Conservation (phyloP, 2,113 vertebrate species). For the Nannospalax galili region DNA sequence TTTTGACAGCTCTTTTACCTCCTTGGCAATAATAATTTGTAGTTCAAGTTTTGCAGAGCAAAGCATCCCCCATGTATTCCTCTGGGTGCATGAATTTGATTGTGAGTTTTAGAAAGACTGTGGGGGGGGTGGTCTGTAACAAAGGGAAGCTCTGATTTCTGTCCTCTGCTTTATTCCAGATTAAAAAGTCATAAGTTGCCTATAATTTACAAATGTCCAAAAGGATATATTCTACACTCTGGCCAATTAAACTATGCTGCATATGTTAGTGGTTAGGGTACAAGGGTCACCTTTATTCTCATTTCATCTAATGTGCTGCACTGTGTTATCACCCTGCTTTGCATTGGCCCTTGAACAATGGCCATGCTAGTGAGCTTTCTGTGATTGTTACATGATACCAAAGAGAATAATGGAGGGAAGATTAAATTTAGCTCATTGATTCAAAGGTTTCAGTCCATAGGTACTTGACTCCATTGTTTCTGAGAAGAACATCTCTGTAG, state of each 20-base stretch:
- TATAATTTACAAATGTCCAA: neutral
- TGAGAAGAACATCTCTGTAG: neutral
- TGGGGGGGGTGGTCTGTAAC: too few species aligned
- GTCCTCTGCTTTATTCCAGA: neutral
- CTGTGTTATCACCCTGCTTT: too few species aligned
- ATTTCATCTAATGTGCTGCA: neutral
- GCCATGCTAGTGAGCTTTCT: too few species aligned
- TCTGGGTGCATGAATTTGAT: neutral
- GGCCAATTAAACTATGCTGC: too few species aligned
- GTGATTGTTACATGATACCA: too few species aligned
- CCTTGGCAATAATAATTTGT: neutral
- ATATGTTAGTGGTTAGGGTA: rapidly evolving
- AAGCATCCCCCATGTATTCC: neutral
- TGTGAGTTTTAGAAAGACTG: neutral
- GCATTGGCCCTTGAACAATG: neutral
- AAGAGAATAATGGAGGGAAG: too few species aligned
- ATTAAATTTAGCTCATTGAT: too few species aligned
- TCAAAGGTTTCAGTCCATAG: neutral
- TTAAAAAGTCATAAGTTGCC: neutral
- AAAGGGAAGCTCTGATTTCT: neutral
- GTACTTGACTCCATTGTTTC: neutral
- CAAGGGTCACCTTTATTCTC: neutral
- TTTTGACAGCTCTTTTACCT: neutral
- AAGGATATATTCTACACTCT: neutral
- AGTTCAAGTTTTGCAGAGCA: neutral